These are phyloP conservation scores for Fulica atra DNA, from an alignment of 2,113 vertebrate genomes.

Conservation along the genomic window DNA sequence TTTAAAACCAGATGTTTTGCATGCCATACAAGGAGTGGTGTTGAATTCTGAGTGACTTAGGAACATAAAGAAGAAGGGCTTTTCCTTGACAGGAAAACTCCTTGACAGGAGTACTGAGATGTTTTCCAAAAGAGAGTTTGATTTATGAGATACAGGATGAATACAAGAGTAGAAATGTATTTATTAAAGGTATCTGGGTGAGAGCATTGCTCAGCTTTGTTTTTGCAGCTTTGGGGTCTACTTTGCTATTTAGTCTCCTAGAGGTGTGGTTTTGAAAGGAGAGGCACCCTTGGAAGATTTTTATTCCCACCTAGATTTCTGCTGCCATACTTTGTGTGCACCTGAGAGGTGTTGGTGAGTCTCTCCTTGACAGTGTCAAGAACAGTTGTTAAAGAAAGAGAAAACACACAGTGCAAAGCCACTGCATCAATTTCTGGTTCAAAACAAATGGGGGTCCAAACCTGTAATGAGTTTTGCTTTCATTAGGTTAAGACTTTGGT, in stretches of 20 bases:
- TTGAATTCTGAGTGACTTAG: background rate
- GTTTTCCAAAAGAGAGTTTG: background rate
- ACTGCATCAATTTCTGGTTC: background rate
- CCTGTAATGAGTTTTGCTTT: background rate
- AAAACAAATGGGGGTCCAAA: background rate
- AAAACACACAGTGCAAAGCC: background rate
- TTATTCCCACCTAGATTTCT: background rate
- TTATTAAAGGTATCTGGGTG: background rate
- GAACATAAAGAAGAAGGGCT: background rate
- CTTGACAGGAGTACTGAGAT: background rate
- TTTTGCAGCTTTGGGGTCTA: background rate
- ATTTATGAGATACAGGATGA: background rate
- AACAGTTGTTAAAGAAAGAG: background rate
- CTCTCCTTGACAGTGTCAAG: background rate
- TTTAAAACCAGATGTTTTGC: slow-evolving; percentile 1
- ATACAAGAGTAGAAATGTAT: background rate
- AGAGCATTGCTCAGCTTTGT: background rate
- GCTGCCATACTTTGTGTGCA: background rate
- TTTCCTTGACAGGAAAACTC: background rate
- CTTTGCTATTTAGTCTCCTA: background rate
- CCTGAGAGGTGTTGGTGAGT: background rate
- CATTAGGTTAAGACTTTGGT: background rate
- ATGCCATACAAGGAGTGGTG: background rate
- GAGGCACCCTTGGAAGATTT: background rate
- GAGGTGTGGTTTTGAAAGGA: background rate